phyloP scores from a whole-genome alignment of 2,888 invertebrate species.

The Dryadula phaetusa region DNA sequence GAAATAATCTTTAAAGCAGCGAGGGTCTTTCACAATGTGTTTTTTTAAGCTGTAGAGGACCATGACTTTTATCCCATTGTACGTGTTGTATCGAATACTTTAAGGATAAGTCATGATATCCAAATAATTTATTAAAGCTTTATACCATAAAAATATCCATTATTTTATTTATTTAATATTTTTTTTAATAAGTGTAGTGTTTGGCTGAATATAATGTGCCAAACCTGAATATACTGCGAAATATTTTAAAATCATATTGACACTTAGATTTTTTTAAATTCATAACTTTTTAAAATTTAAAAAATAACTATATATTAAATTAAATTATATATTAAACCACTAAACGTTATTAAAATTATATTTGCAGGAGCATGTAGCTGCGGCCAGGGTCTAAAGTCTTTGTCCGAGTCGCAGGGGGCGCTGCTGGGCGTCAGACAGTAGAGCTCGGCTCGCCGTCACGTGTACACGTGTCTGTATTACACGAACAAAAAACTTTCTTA shows the following conservation, averaged over 20 bases:
- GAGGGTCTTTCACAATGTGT: slow-evolving; percentile 52
- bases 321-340: too few relatives aligned
- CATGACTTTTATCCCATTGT: slow-evolving; percentile 8
- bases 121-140: not conserved
- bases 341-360: too few relatives aligned
- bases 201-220: not conserved
- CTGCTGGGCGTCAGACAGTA: slow-evolving; percentile 48
- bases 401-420: slow-evolving; percentile 56
- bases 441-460: slow-evolving; percentile 46
- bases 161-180: not conserved
- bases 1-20: slow-evolving; percentile 15
- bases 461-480: slow-evolving; percentile 57
- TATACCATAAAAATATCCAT: not conserved
- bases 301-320: not conserved
- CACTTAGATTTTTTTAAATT: too few relatives aligned
- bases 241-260: not conserved
- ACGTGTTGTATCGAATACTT: not conserved
- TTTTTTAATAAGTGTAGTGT: not conserved
- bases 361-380: slow-evolving; percentile 11
- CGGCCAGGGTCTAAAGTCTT: slow-evolving; percentile 31
- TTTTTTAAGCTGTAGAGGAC: slow-evolving; percentile 16
- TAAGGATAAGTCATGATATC: slow-evolving; percentile 1
- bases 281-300: not conserved
- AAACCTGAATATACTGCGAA: not conserved
- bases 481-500: slow-evolving; percentile 75